These are phyloP conservation scores for Frieseomelitta varia DNA, from an alignment of 1,140 invertebrate species.

Conservation along the genomic window DNA sequence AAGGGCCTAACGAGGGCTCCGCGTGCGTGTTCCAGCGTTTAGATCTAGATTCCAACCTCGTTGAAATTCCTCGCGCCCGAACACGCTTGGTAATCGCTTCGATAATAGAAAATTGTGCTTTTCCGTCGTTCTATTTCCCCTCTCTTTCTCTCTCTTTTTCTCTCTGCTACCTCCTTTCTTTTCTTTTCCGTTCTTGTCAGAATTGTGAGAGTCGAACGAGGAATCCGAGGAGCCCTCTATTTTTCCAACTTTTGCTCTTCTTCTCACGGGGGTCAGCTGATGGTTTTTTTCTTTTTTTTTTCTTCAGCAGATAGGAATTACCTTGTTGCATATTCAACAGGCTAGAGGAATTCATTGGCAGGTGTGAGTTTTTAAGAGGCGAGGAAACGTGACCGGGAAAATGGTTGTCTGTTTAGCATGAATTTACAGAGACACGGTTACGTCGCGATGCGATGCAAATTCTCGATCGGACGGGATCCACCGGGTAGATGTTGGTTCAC, in stretches of 20 bases:
- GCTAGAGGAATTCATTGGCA: constrained; percentile 4
- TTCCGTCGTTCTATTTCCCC: not conserved
- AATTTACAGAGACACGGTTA: not conserved
- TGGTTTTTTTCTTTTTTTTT: constrained; percentile 9
- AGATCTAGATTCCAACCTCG: constrained; percentile 50
- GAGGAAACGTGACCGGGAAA: constrained; percentile 5
- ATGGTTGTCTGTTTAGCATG: not conserved
- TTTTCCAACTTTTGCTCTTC: not conserved
- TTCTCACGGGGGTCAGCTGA: too few species aligned
- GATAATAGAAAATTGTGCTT: constrained; percentile 20
- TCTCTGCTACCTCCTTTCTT: too few species aligned
- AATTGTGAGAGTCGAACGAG: not conserved
- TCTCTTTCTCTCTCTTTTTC: too few species aligned
- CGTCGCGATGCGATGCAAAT: not conserved
- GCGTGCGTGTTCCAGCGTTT: not conserved
- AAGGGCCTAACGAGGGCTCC: constrained; percentile 42
- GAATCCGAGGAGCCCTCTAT: fast-evolving
- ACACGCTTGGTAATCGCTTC: not conserved
- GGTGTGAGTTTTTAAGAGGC: constrained; percentile 14
- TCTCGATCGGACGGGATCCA: not conserved
- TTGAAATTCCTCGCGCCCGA: constrained; percentile 3
- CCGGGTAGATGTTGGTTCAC: too few species aligned
- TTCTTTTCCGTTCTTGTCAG: not conserved
- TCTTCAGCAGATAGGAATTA: constrained; percentile 6
- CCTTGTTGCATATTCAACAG: constrained; percentile 40